Evolutionary conservation across 2,797 vertebrate species (phyloP).

Genomic region (Hylomyscus alleni): DNA sequence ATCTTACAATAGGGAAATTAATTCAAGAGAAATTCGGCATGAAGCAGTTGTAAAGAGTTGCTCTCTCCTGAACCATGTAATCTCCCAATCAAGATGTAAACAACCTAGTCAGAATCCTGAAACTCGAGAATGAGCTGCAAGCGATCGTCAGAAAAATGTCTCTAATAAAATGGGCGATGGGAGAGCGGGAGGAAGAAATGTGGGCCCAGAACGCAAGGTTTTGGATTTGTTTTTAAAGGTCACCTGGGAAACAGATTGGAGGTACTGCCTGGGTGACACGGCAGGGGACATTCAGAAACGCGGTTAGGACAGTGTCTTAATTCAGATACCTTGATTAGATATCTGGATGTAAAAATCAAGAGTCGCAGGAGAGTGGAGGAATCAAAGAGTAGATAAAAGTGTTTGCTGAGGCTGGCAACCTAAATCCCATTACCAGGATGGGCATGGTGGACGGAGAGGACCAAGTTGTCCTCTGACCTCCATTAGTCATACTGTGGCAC

Average conservation of each 20-base stretch:
- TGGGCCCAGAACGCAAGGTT: not conserved
- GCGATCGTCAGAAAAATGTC: slow-evolving; percentile 52
- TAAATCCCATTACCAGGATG: not conserved
- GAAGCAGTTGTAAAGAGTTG: slow-evolving; percentile 50
- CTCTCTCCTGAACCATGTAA: slow-evolving; percentile 70
- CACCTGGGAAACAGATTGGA: not conserved
- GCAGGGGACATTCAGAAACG: not conserved
- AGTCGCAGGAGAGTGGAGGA: not conserved
- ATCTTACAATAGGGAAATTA: slow-evolving; percentile 81
- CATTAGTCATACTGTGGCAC: not conserved
- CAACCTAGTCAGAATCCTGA: slow-evolving; percentile 71
- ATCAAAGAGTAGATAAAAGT: not conserved
- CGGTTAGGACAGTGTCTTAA: not conserved
- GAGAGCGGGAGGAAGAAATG: accelerated
- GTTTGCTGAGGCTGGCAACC: not conserved
- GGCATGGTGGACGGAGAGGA: not conserved
- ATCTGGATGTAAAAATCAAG: slow-evolving; percentile 23
- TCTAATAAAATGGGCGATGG: slow-evolving; percentile 48
- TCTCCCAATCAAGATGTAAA: slow-evolving; percentile 77
- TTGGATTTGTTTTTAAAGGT: slow-evolving; percentile 25
- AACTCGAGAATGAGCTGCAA: slow-evolving; percentile 64
- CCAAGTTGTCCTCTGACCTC: not conserved
- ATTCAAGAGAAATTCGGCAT: slow-evolving; percentile 64
- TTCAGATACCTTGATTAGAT: not conserved
- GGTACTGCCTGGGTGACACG: not conserved